These are phyloP conservation scores for Torymus auratus DNA, from an alignment of 2,888 invertebrate species.

Conservation along the genomic window DNA sequence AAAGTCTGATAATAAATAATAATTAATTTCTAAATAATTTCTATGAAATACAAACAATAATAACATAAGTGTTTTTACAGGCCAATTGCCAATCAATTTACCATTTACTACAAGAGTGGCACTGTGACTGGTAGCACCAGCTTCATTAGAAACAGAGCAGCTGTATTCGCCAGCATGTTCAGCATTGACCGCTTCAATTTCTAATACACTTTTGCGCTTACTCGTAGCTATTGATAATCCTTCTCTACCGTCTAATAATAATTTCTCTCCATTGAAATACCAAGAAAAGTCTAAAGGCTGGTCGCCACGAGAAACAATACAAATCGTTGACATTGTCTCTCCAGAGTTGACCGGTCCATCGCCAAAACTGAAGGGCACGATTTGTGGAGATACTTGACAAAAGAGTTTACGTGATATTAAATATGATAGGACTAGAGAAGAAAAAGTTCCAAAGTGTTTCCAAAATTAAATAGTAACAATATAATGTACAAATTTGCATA, in stretches of 20 bases:
- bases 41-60: too few relatives aligned
- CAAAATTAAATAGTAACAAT: too few relatives aligned
- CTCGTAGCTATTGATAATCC: constrained; percentile 77
- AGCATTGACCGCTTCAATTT: constrained; percentile 83
- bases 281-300: constrained; percentile 85
- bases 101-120: constrained; percentile 86
- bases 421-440: too few relatives aligned
- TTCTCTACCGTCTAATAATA: constrained; percentile 69
- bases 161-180: constrained; percentile 87
- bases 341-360: constrained; percentile 84
- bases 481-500: too few relatives aligned
- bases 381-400: constrained; percentile 83
- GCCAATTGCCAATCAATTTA: constrained; percentile 71
- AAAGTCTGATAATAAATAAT: too few relatives aligned
- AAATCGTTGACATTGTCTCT: constrained; percentile 83
- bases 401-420: background rate
- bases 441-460: too few relatives aligned
- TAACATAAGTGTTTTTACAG: too few relatives aligned
- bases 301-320: constrained; percentile 86
- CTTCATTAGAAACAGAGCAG: constrained; percentile 85
- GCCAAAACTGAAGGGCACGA: constrained; percentile 84
- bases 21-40: too few relatives aligned
- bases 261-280: constrained; percentile 83
- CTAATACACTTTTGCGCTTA: constrained; percentile 80
- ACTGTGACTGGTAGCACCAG: constrained; percentile 83